These are phyloP conservation scores for Halesus radiatus DNA, from an alignment of 1,140 invertebrate genomes.

Conservation along the genomic window DNA sequence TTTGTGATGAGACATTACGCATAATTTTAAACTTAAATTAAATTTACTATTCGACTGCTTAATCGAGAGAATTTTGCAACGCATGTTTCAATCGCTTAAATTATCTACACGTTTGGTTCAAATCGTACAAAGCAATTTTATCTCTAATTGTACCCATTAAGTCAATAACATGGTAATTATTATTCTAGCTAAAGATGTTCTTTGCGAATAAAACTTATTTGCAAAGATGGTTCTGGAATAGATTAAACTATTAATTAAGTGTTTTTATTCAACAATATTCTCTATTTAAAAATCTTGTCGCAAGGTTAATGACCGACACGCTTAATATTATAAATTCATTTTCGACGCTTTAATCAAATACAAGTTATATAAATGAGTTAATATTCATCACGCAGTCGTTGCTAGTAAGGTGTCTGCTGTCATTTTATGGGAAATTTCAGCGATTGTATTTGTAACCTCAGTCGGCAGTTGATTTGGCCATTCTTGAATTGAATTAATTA, in stretches of 20 bases:
- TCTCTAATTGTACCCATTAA: slow-evolving; percentile 6
- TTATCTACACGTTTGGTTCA: neutral
- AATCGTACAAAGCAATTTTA: neutral
- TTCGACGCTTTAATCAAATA: neutral
- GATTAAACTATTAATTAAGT: neutral
- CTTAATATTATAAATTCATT: neutral
- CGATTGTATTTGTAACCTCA: neutral
- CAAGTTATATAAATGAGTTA: neutral
- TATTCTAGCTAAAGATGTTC: neutral
- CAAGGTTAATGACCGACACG: neutral
- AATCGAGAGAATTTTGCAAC: too few species aligned
- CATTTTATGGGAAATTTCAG: neutral
- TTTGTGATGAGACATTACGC: too few species aligned
- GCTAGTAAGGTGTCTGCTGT: neutral
- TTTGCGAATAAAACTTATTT: slow-evolving; percentile 8
- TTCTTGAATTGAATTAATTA: neutral
- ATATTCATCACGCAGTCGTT: neutral
- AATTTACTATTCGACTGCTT: too few species aligned
- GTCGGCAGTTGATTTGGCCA: neutral
- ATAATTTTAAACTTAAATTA: too few species aligned
- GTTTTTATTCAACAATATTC: too few species aligned
- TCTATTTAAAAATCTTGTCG: neutral
- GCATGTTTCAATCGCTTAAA: too few species aligned
- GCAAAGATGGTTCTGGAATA: neutral
- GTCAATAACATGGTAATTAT: neutral